Evolutionary conservation across 2,797 vertebrate species (phyloP).

Genomic region (Heteromormyrus szaboi): DNA sequence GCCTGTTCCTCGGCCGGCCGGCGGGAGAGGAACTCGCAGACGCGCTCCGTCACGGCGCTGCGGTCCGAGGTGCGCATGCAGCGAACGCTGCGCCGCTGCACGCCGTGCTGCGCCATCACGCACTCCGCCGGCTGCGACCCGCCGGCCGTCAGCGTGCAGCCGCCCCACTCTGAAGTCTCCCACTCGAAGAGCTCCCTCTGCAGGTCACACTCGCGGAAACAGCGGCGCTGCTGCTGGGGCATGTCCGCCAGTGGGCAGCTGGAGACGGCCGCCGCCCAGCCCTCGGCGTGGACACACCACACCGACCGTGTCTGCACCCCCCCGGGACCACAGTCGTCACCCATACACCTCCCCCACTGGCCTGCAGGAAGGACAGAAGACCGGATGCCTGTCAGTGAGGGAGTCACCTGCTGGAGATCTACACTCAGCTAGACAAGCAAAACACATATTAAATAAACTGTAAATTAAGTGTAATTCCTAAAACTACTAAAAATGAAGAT

Average conservation of each 20-base stretch:
- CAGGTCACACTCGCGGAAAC: conserved; percentile 75
- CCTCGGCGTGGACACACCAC: conserved; percentile 72
- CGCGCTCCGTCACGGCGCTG: conserved; percentile 49
- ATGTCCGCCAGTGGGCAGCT: conserved; percentile 61
- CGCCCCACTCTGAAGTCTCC: conserved; percentile 67
- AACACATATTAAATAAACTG: background rate
- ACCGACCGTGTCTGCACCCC: conserved; percentile 64
- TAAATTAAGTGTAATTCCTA: background rate
- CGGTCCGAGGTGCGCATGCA: conserved; percentile 65
- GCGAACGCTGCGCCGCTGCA: conserved; percentile 57
- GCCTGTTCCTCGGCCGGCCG: conserved; percentile 65
- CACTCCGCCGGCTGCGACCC: conserved; percentile 44
- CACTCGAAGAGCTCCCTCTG: conserved; percentile 72
- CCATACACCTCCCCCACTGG: conserved; percentile 70
- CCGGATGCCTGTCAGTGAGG: background rate
- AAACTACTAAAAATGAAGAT: background rate
- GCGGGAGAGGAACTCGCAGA: conserved; percentile 64
- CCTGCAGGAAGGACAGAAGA: conserved; percentile 46
- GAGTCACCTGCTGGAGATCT: background rate
- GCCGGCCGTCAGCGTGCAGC: conserved; percentile 47
- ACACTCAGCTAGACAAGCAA: background rate
- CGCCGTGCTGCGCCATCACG: conserved; percentile 69
- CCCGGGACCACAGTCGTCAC: conserved; percentile 63
- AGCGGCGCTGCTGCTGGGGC: conserved; percentile 63
- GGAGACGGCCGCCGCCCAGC: conserved; percentile 68